Evolutionary conservation across 2,113 vertebrate species (phyloP), one percentile per base, ranked within the genome.

Genomic region (Laterallus jamaicensis): DNA sequence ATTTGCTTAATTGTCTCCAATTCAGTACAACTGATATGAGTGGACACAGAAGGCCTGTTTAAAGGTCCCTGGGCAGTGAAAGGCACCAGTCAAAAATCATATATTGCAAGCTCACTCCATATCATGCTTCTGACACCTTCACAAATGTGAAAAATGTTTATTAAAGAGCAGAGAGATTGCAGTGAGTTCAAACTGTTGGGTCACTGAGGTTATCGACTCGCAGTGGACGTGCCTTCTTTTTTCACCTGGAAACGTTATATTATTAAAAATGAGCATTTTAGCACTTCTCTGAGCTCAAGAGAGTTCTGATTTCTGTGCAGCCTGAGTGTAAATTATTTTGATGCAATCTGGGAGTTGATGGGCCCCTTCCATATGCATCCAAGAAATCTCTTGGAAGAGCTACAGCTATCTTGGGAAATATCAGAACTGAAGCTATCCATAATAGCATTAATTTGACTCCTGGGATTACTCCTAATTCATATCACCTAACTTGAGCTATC

Each of bases 311-410:
- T 86, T 75, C 56, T 78, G 29, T 78, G 32, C 39, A 71, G 56
- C 49, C 26, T 60, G 18, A 39, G 32, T 64, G 29, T 55, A 88
- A 78, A 92, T 78, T 35, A 77, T 81, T 91, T 77, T 60, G 32
- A 90, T 86, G 66, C 44, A 71, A 63, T 47, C 73, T 64, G 54
- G 56, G 49, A 88, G 86, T 35, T 18, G 29, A 71, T 62, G n/a
- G 37, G 55, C 6, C 19, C 8, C 22, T 90, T 86, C 71, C 82
- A 74, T 14, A 80, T 11, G 24, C 32, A 92, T 75, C 52, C 60
- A 92, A 86, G 49, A 95, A 94, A 89, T 49, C 60, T 92, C 69
- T 92, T 67, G 59, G 63, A 93, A 93, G 50, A 91, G 42, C 39
- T 92, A 70, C 22, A 86, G 31, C 35, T 75, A 39, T 47, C 90